Evolutionary conservation across 35 echinoderm and acorn worm species (phyloP).

Genomic region (Apostichopus parvimensis): DNA sequence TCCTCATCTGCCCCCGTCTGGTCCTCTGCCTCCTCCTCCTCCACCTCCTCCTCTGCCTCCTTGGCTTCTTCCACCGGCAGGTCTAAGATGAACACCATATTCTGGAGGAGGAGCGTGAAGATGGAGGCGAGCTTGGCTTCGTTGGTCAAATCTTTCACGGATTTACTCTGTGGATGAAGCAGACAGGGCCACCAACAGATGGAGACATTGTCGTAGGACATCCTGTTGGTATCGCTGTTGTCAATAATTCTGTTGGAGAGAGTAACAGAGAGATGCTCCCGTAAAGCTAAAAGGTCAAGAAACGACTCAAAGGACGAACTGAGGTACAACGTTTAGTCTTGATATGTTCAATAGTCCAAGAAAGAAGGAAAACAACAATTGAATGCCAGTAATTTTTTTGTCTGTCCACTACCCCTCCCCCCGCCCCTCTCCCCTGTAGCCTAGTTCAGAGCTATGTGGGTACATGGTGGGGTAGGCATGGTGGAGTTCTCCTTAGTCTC

Average conservation of each 20-base stretch:
- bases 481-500: too few species aligned
- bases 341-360: too few species aligned
- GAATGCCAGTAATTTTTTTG: too few species aligned
- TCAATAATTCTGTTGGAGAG: conserved; percentile 70
- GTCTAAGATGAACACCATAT: conserved; percentile 6
- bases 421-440: too few species aligned
- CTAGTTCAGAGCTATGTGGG: too few species aligned
- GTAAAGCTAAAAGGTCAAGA: too few species aligned
- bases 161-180: conserved; percentile 85
- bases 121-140: conserved; percentile 75
- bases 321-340: too few species aligned
- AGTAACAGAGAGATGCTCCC: neutral
- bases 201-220: conserved; percentile 86
- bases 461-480: too few species aligned
- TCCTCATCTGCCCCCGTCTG: too few species aligned
- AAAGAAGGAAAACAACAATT: too few species aligned
- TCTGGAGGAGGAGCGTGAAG: conserved; percentile 65
- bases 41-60: conserved; percentile 7
- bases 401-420: too few species aligned
- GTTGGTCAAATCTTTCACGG: conserved; percentile 83
- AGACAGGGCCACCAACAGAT: conserved; percentile 98
- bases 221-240: conserved; percentile 73
- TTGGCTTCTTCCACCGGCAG: neutral
- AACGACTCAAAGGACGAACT: too few species aligned
- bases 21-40: neutral